phyloP scores from a whole-genome alignment of 2,797 vertebrate genomes.

The Thaleichthys pacificus region DNA sequence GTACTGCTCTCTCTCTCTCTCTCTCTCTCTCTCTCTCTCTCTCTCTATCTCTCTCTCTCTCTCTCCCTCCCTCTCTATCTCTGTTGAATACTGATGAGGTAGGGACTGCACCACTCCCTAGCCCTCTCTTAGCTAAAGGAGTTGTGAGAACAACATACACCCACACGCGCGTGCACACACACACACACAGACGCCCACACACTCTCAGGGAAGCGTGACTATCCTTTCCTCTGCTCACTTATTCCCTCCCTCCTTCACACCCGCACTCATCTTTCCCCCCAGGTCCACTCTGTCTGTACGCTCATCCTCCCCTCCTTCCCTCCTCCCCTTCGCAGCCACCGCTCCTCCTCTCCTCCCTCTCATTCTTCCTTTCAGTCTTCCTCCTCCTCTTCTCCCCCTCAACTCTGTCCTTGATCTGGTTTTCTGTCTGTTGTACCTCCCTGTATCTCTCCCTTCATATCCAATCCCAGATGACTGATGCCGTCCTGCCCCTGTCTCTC shows the following conservation, averaged over 20 bases:
- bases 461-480: too few relatives aligned
- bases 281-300: conserved; percentile 32
- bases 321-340: background rate
- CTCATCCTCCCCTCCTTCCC: conserved; percentile 35
- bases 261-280: conserved; percentile 31
- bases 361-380: background rate
- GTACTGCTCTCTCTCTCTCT: background rate
- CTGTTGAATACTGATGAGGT: conserved; percentile 63
- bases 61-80: conserved; percentile 9
- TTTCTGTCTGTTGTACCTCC: background rate
- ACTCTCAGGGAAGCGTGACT: conserved; percentile 39
- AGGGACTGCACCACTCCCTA: conserved; percentile 60
- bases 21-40: background rate
- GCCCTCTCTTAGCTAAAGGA: conserved; percentile 44
- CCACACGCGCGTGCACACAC: background rate
- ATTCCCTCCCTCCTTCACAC: conserved; percentile 39
- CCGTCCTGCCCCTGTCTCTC: too few relatives aligned
- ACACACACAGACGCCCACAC: conserved; percentile 38
- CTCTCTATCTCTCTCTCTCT: background rate
- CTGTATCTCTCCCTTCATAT: background rate
- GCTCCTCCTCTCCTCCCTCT: background rate
- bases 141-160: conserved; percentile 27
- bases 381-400: background rate
- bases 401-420: background rate
- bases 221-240: conserved; percentile 39